Evolutionary conservation across 2,888 invertebrate species (phyloP).

Genomic region (Agrotis exclamationis): DNA sequence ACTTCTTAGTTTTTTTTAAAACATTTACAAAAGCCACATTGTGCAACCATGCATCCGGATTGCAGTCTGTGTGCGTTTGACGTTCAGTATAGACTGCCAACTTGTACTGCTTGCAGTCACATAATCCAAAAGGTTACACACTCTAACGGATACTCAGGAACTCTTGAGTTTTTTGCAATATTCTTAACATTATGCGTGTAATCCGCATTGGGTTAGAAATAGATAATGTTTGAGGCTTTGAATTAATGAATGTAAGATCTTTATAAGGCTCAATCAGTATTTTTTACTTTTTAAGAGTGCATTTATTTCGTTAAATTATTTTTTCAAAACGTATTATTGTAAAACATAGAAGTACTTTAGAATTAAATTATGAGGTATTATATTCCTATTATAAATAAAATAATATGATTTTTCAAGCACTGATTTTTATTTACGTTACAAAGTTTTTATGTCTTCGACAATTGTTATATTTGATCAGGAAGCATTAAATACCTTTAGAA

Average conservation of each 20-base stretch:
- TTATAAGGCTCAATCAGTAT: background rate
- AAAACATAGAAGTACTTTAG: background rate
- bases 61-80: no score
- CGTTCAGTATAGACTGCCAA: no score
- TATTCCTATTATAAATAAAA: slow-evolving; percentile 29
- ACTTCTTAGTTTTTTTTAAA: no score
- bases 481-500: background rate
- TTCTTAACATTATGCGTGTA: background rate
- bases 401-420: background rate
- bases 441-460: background rate
- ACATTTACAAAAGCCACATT: no score
- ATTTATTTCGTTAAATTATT: background rate
- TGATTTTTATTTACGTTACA: slow-evolving; percentile 26
- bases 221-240: background rate
- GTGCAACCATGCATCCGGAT: no score
- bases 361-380: slow-evolving; percentile 15
- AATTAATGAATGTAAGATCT: background rate
- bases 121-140: no score
- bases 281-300: background rate
- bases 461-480: background rate
- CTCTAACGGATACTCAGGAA: background rate
- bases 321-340: slow-evolving; percentile 1
- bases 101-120: no score
- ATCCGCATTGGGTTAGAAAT: background rate
- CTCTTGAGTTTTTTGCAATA: background rate